A percentile compares a stretch with the other conserved stretches of the same genome.
Evolutionary conservation across 2,797 vertebrate species (phyloP).

Genomic region (Takifugu ocellatus): DNA sequence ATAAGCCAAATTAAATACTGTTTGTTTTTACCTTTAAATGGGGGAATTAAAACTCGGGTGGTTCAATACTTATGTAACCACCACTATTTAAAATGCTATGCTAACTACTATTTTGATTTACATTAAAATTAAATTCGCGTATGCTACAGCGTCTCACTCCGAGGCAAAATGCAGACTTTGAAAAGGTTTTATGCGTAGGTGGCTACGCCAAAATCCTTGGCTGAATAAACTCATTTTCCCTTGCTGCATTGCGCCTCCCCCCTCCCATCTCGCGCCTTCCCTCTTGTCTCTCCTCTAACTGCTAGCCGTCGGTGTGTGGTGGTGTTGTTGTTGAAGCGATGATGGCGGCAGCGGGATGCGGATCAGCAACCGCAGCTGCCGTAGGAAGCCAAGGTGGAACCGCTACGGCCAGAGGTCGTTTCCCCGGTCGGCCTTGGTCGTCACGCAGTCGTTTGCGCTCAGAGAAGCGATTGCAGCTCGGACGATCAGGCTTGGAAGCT

Average conservation of each 20-base stretch:
- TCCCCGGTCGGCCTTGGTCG: slow-evolving; percentile 86
- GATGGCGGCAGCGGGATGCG: slow-evolving; percentile 89
- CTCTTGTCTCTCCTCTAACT: slow-evolving; percentile 77
- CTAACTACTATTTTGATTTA: no score
- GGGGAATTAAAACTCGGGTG: no score
- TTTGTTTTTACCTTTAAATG: neutral
- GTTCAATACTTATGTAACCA: neutral
- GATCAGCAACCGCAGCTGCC: slow-evolving; percentile 87
- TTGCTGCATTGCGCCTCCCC: slow-evolving; percentile 65
- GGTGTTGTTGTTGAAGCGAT: slow-evolving; percentile 85
- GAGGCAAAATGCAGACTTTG: neutral
- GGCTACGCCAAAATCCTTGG: slow-evolving; percentile 10
- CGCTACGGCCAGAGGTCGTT: slow-evolving; percentile 85
- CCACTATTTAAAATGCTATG: neutral
- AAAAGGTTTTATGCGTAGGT: neutral
- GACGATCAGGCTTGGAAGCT: slow-evolving; percentile 74
- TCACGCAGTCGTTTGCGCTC: slow-evolving; percentile 82
- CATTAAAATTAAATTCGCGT: neutral
- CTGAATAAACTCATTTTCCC: slow-evolving; percentile 68
- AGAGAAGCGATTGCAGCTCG: slow-evolving; percentile 81
- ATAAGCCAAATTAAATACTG: neutral
- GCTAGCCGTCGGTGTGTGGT: slow-evolving; percentile 77
- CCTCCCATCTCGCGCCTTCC: slow-evolving; percentile 81
- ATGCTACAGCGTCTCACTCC: no score
- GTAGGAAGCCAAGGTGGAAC: slow-evolving; percentile 78